Conservation (phyloP, 2,888 invertebrate genomes). For the Cenopis cana region DNA sequence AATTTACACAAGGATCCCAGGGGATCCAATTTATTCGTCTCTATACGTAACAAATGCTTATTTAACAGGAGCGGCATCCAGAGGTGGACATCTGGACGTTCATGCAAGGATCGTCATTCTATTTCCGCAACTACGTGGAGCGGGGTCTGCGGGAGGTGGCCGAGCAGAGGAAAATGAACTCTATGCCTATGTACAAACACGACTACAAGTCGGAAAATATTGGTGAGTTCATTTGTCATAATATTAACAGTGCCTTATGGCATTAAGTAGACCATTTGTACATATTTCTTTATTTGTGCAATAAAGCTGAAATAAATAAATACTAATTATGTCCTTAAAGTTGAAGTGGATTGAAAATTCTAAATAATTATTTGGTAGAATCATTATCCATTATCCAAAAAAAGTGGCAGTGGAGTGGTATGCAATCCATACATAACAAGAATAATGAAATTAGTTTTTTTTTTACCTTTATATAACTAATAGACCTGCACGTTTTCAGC, state of each 20-base stretch:
- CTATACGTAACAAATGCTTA: background rate
- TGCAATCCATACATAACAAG: background rate
- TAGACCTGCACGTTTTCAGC: too few species aligned
- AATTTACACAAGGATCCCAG: too few species aligned
- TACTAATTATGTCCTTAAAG: too few species aligned
- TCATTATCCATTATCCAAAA: background rate
- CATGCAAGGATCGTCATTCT: conserved; percentile 92
- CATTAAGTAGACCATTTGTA: too few species aligned
- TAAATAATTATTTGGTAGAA: background rate
- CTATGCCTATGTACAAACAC: conserved; percentile 70
- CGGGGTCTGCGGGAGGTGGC: conserved; percentile 87
- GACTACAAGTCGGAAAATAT: conserved; percentile 73
- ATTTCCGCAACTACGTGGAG: conserved; percentile 94
- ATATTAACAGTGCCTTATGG: too few species aligned
- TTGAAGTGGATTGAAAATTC: background rate
- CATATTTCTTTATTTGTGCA: too few species aligned
- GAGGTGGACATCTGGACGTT: conserved; percentile 94
- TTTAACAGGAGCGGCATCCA: conserved; percentile 88
- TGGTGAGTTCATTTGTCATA: conserved; percentile 53
- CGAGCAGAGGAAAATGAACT: conserved; percentile 71
- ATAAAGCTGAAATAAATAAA: too few species aligned
- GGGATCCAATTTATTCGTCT: too few species aligned
- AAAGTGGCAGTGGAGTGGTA: background rate
- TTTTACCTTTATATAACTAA: too few species aligned
- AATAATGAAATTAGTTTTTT: too few species aligned